phyloP scores from a whole-genome alignment of 2,888 invertebrate species.

The Eupithecia tripunctaria region DNA sequence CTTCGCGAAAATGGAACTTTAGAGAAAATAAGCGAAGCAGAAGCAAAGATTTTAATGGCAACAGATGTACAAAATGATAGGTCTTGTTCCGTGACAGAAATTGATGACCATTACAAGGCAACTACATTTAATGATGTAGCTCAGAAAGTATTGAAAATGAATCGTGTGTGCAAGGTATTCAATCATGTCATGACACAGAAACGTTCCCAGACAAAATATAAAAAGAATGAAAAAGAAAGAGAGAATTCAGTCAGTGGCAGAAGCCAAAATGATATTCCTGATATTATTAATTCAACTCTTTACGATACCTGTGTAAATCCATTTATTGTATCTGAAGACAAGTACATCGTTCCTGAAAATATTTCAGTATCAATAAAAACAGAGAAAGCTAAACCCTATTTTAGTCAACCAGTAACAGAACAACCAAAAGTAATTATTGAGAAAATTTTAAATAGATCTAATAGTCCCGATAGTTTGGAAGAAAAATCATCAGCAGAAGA shows the following conservation, averaged over 20 bases:
- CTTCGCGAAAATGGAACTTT: slow-evolving; percentile 80
- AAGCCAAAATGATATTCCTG: slow-evolving; percentile 70
- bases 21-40: slow-evolving; percentile 77
- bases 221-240: slow-evolving; percentile 28
- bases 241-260: slow-evolving; percentile 46
- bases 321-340: slow-evolving; percentile 60
- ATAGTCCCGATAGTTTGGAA: slow-evolving; percentile 54
- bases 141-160: slow-evolving; percentile 65
- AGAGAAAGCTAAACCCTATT: slow-evolving; percentile 57
- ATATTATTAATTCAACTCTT: slow-evolving; percentile 78
- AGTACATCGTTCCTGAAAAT: slow-evolving; percentile 72
- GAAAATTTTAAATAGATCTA: slow-evolving; percentile 38
- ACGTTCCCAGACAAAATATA: slow-evolving; percentile 37
- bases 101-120: slow-evolving; percentile 38
- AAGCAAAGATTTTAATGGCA: slow-evolving; percentile 72
- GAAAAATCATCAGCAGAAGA: slow-evolving; percentile 53
- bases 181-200: slow-evolving; percentile 54
- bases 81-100: slow-evolving; percentile 44
- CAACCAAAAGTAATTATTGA: slow-evolving; percentile 27
- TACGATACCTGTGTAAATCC: slow-evolving; percentile 59
- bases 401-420: slow-evolving; percentile 37
- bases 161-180: slow-evolving; percentile 67
- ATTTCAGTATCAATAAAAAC: slow-evolving; percentile 71
- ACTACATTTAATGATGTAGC: slow-evolving; percentile 63
- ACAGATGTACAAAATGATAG: slow-evolving; percentile 54